Evolutionary conservation across 2,113 vertebrate species (phyloP), one percentile per base, ranked within the genome.

Genomic region (Stictonetta naevosa): DNA sequence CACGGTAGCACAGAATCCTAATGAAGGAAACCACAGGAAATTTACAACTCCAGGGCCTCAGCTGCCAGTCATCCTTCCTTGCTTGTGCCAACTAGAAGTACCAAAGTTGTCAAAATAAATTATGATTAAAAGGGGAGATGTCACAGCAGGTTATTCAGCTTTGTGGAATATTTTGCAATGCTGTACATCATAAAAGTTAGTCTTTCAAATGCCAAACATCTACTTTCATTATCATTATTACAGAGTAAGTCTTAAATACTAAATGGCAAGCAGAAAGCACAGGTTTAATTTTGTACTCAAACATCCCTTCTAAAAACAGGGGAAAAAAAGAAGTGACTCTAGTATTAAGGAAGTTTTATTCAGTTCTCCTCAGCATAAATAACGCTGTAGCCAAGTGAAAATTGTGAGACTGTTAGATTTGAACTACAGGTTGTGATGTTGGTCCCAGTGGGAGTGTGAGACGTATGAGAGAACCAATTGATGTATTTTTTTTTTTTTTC

Each of bases 11-110:
- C 77, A 79, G 92, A 81, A 91, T 79, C 34, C 10, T 86, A 95
- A 88, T 84, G 88, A 96, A 94, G 88, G 67, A 83, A 88, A 81
- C 38, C 60, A 81, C 26, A 76, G 77, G 77, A 95, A 92, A 85
- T 84, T 15, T 34, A 92, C 33, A 67, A 78, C 88, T 91, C 29
- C 23, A 56, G 69, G 81, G 53, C 73, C 58, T 95, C 38, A 56
- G 4, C n/a, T 93, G 86, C 84, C 84, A 86, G 31, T 75, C 79
- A 95, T 67, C 36, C 33, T 62, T 88, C 53, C 86, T 92, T 76
- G 71, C 79, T 86, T 12, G 16, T 42, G 86, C 85, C 79, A 93
- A 21, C 36, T 66, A 46, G 79, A 90, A 90, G 82, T 46, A 77
- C 64, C 4, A 4, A 84, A 62, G 72, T 80, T 92, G 91, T 88